These are phyloP conservation scores for Agriopis marginaria DNA, from an alignment of 2,888 invertebrate genomes.

Conservation along the genomic window DNA sequence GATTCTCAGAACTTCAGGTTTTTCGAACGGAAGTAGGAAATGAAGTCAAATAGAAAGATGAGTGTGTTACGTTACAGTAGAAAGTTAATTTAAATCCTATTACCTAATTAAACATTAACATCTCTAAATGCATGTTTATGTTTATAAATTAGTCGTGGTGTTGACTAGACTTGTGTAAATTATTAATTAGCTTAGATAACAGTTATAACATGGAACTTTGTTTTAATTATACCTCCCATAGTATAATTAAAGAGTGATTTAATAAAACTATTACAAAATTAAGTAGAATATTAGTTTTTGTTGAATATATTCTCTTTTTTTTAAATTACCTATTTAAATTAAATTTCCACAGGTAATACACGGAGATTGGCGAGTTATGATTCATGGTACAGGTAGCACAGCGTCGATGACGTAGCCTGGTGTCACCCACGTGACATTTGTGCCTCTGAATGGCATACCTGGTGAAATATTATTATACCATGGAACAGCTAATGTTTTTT, in stretches of 20 bases:
- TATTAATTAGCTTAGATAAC: conserved; percentile 21
- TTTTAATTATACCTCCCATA: background rate
- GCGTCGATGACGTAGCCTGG: too few species aligned
- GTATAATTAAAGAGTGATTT: background rate
- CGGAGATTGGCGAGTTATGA: too few species aligned
- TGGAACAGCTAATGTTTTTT: too few species aligned
- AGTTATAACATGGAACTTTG: background rate
- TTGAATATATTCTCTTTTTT: too few species aligned
- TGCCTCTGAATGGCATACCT: too few species aligned
- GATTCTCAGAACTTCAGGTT: background rate
- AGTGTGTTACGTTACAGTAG: conserved; percentile 23
- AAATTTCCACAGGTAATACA: too few species aligned
- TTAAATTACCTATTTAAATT: too few species aligned
- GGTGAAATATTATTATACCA: too few species aligned
- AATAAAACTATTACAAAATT: too few species aligned
- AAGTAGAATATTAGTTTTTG: too few species aligned
- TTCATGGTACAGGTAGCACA: too few species aligned
- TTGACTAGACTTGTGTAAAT: conserved; percentile 16
- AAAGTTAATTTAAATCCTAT: conserved; percentile 28
- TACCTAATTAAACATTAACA: conserved; percentile 25
- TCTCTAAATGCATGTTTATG: conserved; percentile 29
- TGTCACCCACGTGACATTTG: too few species aligned
- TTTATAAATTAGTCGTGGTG: conserved; percentile 21
- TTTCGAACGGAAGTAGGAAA: conserved; percentile 6
- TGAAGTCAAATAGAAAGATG: conserved; percentile 3